Percentiles rank a stretch among this genome's conserved stretches.
phyloP scores from a whole-genome alignment of 1,140 invertebrate species.

The Whitmania pigra region DNA sequence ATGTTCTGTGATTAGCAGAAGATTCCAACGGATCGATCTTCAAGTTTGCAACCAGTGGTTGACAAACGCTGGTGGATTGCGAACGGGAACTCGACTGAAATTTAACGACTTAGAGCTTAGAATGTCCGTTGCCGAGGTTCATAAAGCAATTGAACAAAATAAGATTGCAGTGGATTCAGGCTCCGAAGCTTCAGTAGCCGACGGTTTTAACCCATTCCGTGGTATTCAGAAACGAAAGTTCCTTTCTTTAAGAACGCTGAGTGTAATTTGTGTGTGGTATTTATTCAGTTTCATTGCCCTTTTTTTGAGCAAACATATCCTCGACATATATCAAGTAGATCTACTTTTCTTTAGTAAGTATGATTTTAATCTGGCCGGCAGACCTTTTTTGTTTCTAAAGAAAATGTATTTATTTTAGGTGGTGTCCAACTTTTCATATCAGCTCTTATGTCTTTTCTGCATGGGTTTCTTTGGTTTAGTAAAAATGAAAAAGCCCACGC shows the following conservation, averaged over 20 bases:
- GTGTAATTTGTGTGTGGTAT: conserved; percentile 62
- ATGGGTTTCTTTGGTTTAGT: conserved; percentile 50
- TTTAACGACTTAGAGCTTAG: too few species aligned
- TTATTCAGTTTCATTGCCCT: conserved; percentile 59
- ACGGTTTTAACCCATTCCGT: neutral
- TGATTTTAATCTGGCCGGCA: conserved; percentile 22
- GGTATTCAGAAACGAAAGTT: conserved; percentile 32
- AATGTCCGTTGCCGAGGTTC: too few species aligned
- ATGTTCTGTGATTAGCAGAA: too few species aligned
- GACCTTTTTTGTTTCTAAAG: neutral
- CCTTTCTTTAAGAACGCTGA: conserved; percentile 51
- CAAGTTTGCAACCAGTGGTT: too few species aligned
- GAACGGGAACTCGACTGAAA: too few species aligned
- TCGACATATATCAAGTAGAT: conserved; percentile 61
- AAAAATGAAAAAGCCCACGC: conserved; percentile 17
- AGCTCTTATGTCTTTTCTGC: conserved; percentile 62
- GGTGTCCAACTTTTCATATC: conserved; percentile 64
- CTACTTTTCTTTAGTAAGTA: conserved; percentile 60
- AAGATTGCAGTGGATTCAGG: too few species aligned
- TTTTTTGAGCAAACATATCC: conserved; percentile 70
- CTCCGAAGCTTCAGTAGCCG: too few species aligned
- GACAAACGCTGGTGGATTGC: too few species aligned
- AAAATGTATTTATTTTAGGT: conserved; percentile 31
- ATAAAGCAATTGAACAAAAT: too few species aligned
- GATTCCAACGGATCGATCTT: too few species aligned